Evolutionary conservation across 2,888 invertebrate genomes (phyloP).

Genomic region (Schrankia costaestrigalis): DNA sequence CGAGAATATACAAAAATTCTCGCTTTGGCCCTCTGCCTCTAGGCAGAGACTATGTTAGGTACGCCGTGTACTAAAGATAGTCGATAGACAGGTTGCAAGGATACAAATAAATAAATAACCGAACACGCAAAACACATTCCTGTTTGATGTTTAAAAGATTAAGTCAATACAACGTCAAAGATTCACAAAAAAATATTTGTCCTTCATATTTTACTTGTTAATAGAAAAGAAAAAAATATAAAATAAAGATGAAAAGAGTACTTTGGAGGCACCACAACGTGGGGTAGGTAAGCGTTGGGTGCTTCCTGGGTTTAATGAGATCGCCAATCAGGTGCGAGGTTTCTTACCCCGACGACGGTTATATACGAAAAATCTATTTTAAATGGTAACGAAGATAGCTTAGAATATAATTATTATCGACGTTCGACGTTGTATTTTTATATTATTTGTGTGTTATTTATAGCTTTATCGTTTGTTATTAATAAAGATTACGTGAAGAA

Average conservation of each 20-base stretch:
- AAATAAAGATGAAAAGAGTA: constrained; percentile 33
- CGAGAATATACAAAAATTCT: no score
- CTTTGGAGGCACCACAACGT: constrained; percentile 39
- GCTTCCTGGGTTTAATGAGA: constrained; percentile 74
- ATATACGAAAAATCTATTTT: constrained; percentile 18
- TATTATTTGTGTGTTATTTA: no score
- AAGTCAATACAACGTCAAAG: constrained; percentile 41
- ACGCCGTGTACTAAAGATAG: no score
- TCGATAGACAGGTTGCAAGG: no score
- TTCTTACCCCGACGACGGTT: constrained; percentile 17
- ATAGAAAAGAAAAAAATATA: constrained; percentile 25
- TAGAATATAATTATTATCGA: constrained; percentile 17
- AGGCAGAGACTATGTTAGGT: no score
- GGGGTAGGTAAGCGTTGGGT: constrained; percentile 51
- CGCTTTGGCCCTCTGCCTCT: no score
- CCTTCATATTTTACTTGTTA: constrained; percentile 15
- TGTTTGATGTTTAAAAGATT: constrained; percentile 23
- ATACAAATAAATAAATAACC: neutral
- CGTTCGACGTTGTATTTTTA: constrained; percentile 1
- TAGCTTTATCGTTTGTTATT: no score
- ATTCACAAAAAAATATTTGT: constrained; percentile 16
- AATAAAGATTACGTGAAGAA: no score
- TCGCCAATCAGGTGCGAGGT: constrained; percentile 55
- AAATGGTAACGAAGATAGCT: constrained; percentile 23
- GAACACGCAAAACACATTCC: constrained; percentile 2